Conservation (phyloP, 2,888 invertebrate genomes). For the Cephonodes hylas region DNA sequence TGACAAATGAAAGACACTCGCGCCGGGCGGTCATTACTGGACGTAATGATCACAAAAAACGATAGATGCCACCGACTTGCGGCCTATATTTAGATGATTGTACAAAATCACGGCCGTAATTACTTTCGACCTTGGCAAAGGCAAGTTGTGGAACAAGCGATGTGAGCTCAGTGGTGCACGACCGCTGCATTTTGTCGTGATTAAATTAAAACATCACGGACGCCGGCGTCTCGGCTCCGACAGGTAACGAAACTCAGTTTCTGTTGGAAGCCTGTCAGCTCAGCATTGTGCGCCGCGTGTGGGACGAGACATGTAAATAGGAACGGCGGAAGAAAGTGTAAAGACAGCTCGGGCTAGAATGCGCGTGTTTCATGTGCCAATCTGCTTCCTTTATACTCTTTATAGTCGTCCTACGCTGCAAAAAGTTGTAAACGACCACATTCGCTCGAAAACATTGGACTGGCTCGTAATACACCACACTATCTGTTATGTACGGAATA, state of each 20-base stretch:
- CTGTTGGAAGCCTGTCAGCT: neutral
- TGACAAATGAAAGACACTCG: neutral
- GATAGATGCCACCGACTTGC: conserved; percentile 10
- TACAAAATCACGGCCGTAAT: conserved; percentile 37
- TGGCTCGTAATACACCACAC: no score
- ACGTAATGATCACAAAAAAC: neutral
- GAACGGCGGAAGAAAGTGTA: neutral
- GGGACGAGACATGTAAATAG: neutral
- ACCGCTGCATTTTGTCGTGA: conserved; percentile 40
- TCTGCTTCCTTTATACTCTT: neutral
- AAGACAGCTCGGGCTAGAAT: neutral
- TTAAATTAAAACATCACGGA: conserved; percentile 37
- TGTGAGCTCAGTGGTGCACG: conserved; percentile 44
- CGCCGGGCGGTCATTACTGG: neutral
- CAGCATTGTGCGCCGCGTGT: neutral
- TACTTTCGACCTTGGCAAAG: conserved; percentile 49
- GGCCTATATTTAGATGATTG: conserved; percentile 35
- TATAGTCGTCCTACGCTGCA: neutral
- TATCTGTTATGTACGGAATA: neutral
- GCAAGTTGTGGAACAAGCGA: conserved; percentile 48
- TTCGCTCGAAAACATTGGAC: conserved; percentile 2
- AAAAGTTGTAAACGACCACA: neutral
- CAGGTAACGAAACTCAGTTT: neutral
- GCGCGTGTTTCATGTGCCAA: neutral
- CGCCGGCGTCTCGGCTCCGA: conserved; percentile 9